These are phyloP conservation scores for Polylopha cassiicola DNA, from an alignment of 2,888 invertebrate genomes.

Conservation along the genomic window DNA sequence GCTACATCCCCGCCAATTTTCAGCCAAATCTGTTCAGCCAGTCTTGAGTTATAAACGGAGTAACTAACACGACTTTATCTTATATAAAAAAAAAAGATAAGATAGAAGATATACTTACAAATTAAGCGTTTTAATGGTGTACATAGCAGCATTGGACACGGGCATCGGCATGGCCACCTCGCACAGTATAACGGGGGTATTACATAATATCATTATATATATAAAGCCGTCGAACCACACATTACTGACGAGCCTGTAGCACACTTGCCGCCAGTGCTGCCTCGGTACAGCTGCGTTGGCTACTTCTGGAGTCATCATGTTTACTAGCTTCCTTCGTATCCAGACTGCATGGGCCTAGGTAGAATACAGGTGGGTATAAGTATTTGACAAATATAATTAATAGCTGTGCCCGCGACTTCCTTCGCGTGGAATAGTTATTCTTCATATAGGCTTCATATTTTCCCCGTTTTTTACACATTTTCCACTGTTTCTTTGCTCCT, in stretches of 20 bases:
- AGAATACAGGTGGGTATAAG: background rate
- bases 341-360: slow-evolving; percentile 57
- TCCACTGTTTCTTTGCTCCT: too few relatives aligned
- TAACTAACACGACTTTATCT: too few relatives aligned
- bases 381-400: too few relatives aligned
- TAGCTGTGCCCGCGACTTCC: too few relatives aligned
- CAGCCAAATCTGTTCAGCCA: too few relatives aligned
- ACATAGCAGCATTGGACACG: slow-evolving; percentile 26
- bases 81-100: background rate
- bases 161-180: slow-evolving; percentile 52
- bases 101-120: slow-evolving; percentile 45
- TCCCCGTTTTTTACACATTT: too few relatives aligned
- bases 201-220: slow-evolving; percentile 59
- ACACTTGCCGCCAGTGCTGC: slow-evolving; percentile 48
- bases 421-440: too few relatives aligned
- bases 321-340: slow-evolving; percentile 59
- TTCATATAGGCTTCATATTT: too few relatives aligned
- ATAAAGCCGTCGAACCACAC: slow-evolving; percentile 67
- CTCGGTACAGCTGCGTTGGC: slow-evolving; percentile 52
- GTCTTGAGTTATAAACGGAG: too few relatives aligned
- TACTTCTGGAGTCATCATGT: slow-evolving; percentile 52
- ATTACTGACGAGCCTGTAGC: slow-evolving; percentile 51
- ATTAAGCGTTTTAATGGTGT: slow-evolving; percentile 54
- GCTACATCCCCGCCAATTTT: too few relatives aligned
- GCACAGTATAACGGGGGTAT: slow-evolving; percentile 62